These are phyloP conservation scores for Megaceryle maxima DNA, from an alignment of 2,113 vertebrate genomes.

Conservation along the genomic window DNA sequence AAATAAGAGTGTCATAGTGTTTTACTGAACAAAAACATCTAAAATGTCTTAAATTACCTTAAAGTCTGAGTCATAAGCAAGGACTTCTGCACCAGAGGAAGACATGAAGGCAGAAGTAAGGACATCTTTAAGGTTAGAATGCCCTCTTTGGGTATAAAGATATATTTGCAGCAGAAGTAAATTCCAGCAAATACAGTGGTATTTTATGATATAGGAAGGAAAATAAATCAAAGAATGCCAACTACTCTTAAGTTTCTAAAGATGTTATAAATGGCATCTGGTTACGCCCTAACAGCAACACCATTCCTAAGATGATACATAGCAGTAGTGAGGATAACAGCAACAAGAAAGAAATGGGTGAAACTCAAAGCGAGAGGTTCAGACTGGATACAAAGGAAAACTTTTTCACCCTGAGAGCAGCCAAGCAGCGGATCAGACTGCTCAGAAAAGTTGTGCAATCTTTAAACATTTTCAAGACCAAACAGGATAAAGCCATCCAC, in stretches of 20 bases:
- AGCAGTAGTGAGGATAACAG: not conserved
- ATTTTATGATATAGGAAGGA: not conserved
- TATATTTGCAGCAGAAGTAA: slow-evolving; percentile 21
- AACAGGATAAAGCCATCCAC: not conserved
- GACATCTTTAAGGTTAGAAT: slow-evolving; percentile 66
- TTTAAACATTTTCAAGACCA: not conserved
- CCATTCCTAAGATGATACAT: not conserved
- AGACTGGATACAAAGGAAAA: not conserved
- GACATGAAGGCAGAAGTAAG: not conserved
- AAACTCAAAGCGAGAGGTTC: not conserved
- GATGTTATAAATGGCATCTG: not conserved
- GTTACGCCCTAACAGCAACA: not conserved
- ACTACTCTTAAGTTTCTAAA: not conserved
- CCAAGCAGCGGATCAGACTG: not conserved
- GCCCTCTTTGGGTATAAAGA: slow-evolving; percentile 75
- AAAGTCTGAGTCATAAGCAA: not conserved
- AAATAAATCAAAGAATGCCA: not conserved
- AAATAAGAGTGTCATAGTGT: not conserved
- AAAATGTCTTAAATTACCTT: slow-evolving; percentile 21
- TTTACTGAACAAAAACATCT: not conserved
- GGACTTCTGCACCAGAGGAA: not conserved
- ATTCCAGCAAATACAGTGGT: not conserved
- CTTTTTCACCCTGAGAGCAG: not conserved
- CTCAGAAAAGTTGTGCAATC: not conserved
- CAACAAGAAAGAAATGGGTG: not conserved